These are phyloP conservation scores for Trichopoda pennipes DNA, from an alignment of 2,888 invertebrate species.

Conservation along the genomic window DNA sequence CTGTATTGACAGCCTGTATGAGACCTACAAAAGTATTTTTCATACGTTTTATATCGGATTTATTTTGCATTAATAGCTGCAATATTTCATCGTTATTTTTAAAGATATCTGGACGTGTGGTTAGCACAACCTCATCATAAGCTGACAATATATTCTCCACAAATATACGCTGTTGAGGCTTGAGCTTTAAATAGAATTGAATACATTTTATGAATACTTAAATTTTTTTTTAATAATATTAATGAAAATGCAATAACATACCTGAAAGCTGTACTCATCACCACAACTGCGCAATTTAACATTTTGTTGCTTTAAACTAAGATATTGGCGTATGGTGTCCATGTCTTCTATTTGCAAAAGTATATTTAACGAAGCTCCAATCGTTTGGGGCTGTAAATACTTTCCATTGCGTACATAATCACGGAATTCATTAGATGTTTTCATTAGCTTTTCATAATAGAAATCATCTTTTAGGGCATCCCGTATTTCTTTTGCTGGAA, in stretches of 20 bases:
- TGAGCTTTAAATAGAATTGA: constrained; percentile 36
- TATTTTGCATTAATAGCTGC: constrained; percentile 32
- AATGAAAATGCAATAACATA: constrained; percentile 4
- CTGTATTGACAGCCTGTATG: constrained; percentile 51
- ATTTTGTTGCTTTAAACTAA: constrained; percentile 71
- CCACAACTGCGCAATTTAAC: constrained; percentile 69
- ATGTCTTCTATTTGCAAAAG: constrained; percentile 77
- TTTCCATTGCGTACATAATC: constrained; percentile 70
- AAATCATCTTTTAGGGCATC: constrained; percentile 55
- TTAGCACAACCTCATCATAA: constrained; percentile 56
- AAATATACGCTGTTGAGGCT: constrained; percentile 28
- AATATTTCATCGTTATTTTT: constrained; percentile 3
- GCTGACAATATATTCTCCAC: constrained; percentile 48
- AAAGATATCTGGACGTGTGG: constrained; percentile 30
- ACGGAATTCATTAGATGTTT: constrained; percentile 68
- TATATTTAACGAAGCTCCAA: constrained; percentile 69
- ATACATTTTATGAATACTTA: not conserved
- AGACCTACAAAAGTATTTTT: constrained; percentile 32
- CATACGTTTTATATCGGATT: constrained; percentile 8
- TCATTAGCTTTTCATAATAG: constrained; percentile 40
- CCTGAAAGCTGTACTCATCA: constrained; percentile 54
- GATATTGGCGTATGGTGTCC: constrained; percentile 72
- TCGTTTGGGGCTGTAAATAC: constrained; percentile 70
- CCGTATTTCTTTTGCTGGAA: constrained; percentile 65
- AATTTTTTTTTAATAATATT: not conserved